Conservation (phyloP, 2,797 vertebrate species). For the Sebastolobus altivelis region DNA sequence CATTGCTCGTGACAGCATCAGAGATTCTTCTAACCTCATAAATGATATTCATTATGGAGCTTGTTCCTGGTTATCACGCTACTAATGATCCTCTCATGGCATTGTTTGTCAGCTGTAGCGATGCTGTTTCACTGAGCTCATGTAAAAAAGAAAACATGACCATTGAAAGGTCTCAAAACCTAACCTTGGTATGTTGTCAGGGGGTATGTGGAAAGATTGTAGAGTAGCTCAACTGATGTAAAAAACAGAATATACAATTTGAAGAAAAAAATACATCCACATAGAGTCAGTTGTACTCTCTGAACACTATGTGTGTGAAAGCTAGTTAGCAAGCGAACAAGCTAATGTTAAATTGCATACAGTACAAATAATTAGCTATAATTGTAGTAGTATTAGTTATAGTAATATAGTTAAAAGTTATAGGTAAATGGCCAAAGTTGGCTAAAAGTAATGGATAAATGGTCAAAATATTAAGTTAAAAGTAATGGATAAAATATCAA, state of each 20-base stretch:
- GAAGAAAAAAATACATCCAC: neutral
- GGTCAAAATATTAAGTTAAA: no score
- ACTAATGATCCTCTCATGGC: conserved; percentile 19
- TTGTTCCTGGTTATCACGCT: conserved; percentile 30
- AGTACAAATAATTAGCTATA: neutral
- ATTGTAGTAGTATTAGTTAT: neutral
- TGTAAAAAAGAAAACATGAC: neutral
- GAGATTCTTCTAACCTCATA: conserved; percentile 42
- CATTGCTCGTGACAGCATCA: conserved; percentile 40
- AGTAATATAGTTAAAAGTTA: neutral
- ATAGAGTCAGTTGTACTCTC: neutral
- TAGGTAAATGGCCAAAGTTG: neutral
- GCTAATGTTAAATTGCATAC: neutral
- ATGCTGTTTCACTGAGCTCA: neutral
- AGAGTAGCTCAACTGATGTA: neutral
- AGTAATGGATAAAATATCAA: no score
- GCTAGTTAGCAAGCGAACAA: neutral
- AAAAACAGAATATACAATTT: neutral
- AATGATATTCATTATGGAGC: conserved; percentile 47
- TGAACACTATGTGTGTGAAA: neutral
- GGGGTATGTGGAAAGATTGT: neutral
- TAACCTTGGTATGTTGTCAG: neutral
- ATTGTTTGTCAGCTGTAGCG: conserved; percentile 20
- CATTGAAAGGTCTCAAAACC: neutral
- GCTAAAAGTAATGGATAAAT: neutral